Conservation (phyloP, 2,888 invertebrate species). For the Plagiodera versicolora region DNA sequence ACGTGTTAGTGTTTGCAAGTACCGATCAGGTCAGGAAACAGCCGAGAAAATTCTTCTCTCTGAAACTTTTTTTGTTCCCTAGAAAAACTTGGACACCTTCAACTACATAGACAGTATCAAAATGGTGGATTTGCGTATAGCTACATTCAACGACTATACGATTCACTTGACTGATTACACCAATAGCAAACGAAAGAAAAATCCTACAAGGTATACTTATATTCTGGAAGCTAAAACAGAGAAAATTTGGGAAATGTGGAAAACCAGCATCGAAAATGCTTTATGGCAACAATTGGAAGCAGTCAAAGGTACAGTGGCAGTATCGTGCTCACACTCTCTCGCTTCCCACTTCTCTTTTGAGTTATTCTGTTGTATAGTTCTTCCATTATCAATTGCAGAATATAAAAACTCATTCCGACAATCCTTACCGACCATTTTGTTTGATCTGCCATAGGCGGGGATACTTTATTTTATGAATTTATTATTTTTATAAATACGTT, state of each 20-base stretch:
- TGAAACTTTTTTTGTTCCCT: slow-evolving; percentile 28
- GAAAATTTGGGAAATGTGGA: slow-evolving; percentile 46
- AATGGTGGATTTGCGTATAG: slow-evolving; percentile 45
- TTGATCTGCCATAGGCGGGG: no score
- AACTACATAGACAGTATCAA: slow-evolving; percentile 44
- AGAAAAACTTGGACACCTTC: slow-evolving; percentile 43
- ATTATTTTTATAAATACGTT: no score
- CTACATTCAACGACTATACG: slow-evolving; percentile 42
- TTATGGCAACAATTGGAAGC: slow-evolving; percentile 47
- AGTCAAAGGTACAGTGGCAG: slow-evolving; percentile 48
- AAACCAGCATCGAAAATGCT: slow-evolving; percentile 42
- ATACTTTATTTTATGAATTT: no score
- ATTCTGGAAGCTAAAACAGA: slow-evolving; percentile 43
- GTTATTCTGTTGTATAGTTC: no score
- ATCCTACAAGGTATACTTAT: slow-evolving; percentile 33
- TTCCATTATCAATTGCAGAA: no score
- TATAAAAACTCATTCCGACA: no score
- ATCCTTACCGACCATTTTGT: no score
- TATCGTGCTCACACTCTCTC: no score
- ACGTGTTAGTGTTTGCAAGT: slow-evolving; percentile 46
- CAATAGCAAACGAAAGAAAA: slow-evolving; percentile 38
- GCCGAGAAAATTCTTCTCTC: no score
- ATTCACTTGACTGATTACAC: slow-evolving; percentile 43
- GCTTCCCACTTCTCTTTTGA: no score
- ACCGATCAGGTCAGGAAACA: slow-evolving; percentile 32